Conservation (phyloP, 2,113 vertebrate genomes). For the Cryptoleucopteryx plumbea region DNA sequence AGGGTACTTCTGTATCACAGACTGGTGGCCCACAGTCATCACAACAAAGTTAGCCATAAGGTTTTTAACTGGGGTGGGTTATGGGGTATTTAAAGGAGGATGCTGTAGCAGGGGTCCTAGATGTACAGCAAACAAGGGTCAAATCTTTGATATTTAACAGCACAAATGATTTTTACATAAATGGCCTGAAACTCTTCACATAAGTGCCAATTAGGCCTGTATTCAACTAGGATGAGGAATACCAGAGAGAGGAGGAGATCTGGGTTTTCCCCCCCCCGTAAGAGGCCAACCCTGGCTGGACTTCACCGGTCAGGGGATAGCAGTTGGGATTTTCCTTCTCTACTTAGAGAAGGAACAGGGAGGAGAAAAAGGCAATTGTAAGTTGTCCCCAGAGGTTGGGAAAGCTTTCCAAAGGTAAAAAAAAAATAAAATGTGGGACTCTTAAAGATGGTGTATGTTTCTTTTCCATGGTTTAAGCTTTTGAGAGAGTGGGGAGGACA, state of each 20-base stretch:
- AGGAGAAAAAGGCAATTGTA: not conserved
- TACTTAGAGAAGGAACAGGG: not conserved
- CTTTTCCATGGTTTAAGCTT: not conserved
- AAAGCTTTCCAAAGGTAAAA: not conserved
- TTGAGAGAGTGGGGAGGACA: not conserved
- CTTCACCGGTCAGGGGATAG: not conserved
- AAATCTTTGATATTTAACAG: not conserved
- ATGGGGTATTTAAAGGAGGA: not conserved
- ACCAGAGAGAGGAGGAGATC: not conserved
- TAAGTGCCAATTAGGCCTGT: not conserved
- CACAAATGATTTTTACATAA: not conserved
- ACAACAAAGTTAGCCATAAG: fast-evolving
- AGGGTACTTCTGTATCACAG: not conserved
- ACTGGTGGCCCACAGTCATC: not conserved
- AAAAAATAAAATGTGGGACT: not conserved
- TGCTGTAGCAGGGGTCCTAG: not conserved
- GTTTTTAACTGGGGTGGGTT: not conserved
- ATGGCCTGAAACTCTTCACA: not conserved
- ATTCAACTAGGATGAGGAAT: not conserved
- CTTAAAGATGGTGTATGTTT: not conserved
- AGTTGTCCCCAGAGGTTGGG: not conserved
- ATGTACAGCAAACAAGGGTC: not conserved
- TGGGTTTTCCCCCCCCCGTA: not conserved
- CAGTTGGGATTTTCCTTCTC: not conserved
- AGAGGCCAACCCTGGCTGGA: not conserved